Base-by-base conservation (phyloP, 2,888 invertebrate species). In the Netelia melanura region DNA sequence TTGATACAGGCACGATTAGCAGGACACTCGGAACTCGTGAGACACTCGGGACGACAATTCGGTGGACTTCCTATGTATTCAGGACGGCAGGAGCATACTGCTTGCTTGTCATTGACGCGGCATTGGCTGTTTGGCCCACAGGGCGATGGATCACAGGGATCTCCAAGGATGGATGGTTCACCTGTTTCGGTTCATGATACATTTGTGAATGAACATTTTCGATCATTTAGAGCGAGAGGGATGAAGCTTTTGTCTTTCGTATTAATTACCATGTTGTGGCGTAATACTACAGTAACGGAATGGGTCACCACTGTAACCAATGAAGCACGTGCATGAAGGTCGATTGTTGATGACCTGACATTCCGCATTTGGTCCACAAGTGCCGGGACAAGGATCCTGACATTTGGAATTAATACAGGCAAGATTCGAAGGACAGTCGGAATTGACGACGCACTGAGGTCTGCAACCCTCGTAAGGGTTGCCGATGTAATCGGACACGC, bases 321-420 rank as follows among this genome's bases (percentile, higher is more conserved):
- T 86, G 30, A 94, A 92, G 88, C 96, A 96, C 83, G 94, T 95
- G 89, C 97, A 97, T 10, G 95, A 94, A 6, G 96, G 96, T 86
- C 95, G 93, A 90, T 96, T 96, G 89, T 96, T 96, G 9, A 96
- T 94, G 56, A 96, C 96, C 89, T 95, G 95, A 88, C 97, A 97
- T 61, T 96, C 94, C 1, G 96, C 96, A 91, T 96, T 96, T 90
- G 94, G 94, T 61, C 97, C 97, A 89, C 97, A 97, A 74, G 96
- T 96, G 81, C 95, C 96, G 52, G 96, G 95, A 88, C 98, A 98
- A 62, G 98, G 98, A 92, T 97, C 95, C 44, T 94, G 92, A 91
- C 98, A 98, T 94, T 97, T 97, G 88, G 96, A 96, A 90, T 96
- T 96, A 14, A 97, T 94, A 90, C 98, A 98, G 3, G 97, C 96